A percentile compares a stretch with the other conserved stretches of the same genome.
phyloP scores from a whole-genome alignment of 2,888 invertebrate genomes.

The Exocentrus adspersus region DNA sequence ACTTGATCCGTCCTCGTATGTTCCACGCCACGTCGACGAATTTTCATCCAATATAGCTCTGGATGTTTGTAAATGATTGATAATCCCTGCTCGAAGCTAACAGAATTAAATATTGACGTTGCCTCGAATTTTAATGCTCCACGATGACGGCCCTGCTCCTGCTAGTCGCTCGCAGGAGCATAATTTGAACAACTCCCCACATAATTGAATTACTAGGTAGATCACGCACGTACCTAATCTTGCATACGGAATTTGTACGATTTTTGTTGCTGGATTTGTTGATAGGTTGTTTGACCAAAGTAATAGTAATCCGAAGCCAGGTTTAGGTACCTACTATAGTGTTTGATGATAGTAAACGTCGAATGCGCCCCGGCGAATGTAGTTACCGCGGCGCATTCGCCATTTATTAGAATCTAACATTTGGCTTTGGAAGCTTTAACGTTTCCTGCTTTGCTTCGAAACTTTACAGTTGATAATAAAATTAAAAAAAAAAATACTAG shows the following conservation, averaged over 20 bases:
- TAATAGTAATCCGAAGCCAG: too few relatives aligned
- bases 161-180: conserved; percentile 14
- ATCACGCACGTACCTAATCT: too few relatives aligned
- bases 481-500: too few relatives aligned
- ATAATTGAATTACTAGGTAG: conserved; percentile 25
- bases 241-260: too few relatives aligned
- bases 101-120: conserved; percentile 55
- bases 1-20: conserved; percentile 18
- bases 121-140: conserved; percentile 52
- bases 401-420: neutral
- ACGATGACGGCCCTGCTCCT: conserved; percentile 11
- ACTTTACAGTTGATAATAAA: too few relatives aligned
- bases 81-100: conserved; percentile 52
- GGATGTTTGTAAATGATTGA: conserved; percentile 60
- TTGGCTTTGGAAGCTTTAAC: too few relatives aligned
- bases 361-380: too few relatives aligned
- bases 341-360: too few relatives aligned
- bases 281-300: too few relatives aligned
- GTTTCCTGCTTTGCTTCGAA: too few relatives aligned
- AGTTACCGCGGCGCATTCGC: neutral
- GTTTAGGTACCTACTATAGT: too few relatives aligned
- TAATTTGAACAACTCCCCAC: conserved; percentile 21
- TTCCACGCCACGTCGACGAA: conserved; percentile 45
- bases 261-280: conserved; percentile 15
- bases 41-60: conserved; percentile 51